Base-by-base conservation (phyloP, 1,140 invertebrate species). In the Leptopilina clavipes region DNA sequence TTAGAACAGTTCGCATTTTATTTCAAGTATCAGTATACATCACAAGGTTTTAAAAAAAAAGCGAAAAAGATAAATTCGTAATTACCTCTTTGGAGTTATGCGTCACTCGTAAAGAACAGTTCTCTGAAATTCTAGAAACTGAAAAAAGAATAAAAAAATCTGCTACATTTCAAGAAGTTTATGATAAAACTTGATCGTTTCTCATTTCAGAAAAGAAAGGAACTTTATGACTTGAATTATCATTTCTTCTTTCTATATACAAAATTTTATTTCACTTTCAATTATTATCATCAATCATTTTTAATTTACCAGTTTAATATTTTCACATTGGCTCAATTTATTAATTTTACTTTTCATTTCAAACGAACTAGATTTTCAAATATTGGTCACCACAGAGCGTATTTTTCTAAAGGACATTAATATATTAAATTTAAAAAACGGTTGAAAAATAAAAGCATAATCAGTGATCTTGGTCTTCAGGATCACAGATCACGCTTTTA, bases 151-250 rank as follows among this genome's bases (percentile, higher is more conserved):
- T 59, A 59, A 59, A 59, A 54, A 59, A 25, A 25, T 52, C 48
- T 59, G 56, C 56, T 59, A 59, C 56, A 22, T 59, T 59, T 59
- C 56, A 59, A 59, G 19, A 59, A 25, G 56, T 25, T 59, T 59
- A 59, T 19, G 56, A 22, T 25, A 25, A 25, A 25, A 59, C 18
- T 59, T 59, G 56, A 59, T 59, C 19, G 56, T 12, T 8, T 19
- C 56, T 59, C 22, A 22, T 59, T 59, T 25, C n/a, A 40, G 48
- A 12, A 14, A 59, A 25, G 17, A 59, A 59, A 59, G 37, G 8
- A 9, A 40, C 5, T 40, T 40, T 40, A 40, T 9, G 37, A 9
- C 37, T 40, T 40, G 9, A 40, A 40, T 54, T 54, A 54, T 54
- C 14, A 17, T 6, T 31, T 31, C 25, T 31, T 54, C 18, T 54